phyloP scores from a whole-genome alignment of 1,140 invertebrate genomes.

The Bombus waltoni region DNA sequence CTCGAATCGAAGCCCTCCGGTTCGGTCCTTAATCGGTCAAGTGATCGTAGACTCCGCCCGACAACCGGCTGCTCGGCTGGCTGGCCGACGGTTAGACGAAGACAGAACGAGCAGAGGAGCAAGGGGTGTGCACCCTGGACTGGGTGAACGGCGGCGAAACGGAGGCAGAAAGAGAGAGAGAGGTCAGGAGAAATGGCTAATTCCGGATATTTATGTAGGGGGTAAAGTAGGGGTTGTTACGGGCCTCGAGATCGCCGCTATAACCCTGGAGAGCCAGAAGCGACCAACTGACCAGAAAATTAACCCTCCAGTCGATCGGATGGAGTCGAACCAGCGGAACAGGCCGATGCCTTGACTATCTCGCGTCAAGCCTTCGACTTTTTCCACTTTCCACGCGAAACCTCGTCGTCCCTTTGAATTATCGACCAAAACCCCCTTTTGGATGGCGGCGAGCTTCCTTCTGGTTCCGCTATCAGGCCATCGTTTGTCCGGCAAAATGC shows the following conservation, averaged over 20 bases:
- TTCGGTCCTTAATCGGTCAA: slow-evolving; percentile 82
- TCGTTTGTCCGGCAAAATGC: slow-evolving; percentile 1
- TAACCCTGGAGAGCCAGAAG: slow-evolving; percentile 82
- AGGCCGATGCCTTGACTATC: slow-evolving; percentile 63
- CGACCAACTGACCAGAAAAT: slow-evolving; percentile 84
- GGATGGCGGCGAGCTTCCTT: neutral
- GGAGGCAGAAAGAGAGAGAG: slow-evolving; percentile 65
- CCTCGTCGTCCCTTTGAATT: slow-evolving; percentile 29
- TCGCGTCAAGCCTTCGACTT: slow-evolving; percentile 53
- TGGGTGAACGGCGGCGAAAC: slow-evolving; percentile 50
- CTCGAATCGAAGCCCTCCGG: slow-evolving; percentile 79
- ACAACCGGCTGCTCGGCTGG: slow-evolving; percentile 63
- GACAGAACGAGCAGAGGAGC: slow-evolving; percentile 24
- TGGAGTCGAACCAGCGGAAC: slow-evolving; percentile 72
- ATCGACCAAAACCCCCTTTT: slow-evolving; percentile 1
- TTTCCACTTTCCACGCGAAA: slow-evolving; percentile 36
- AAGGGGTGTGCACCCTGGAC: slow-evolving; percentile 42
- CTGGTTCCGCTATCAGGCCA: neutral
- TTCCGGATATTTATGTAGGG: slow-evolving; percentile 84
- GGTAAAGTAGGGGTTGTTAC: slow-evolving; percentile 81
- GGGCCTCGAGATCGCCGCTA: slow-evolving; percentile 81
- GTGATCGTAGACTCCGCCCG: slow-evolving; percentile 80
- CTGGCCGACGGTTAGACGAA: slow-evolving; percentile 20
- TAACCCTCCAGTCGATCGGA: slow-evolving; percentile 82
- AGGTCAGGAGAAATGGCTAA: slow-evolving; percentile 83